Evolutionary conservation across 2,113 vertebrate genomes (phyloP), one percentile per base, ranked within the genome.

Genomic region (Poicephalus gulielmi): DNA sequence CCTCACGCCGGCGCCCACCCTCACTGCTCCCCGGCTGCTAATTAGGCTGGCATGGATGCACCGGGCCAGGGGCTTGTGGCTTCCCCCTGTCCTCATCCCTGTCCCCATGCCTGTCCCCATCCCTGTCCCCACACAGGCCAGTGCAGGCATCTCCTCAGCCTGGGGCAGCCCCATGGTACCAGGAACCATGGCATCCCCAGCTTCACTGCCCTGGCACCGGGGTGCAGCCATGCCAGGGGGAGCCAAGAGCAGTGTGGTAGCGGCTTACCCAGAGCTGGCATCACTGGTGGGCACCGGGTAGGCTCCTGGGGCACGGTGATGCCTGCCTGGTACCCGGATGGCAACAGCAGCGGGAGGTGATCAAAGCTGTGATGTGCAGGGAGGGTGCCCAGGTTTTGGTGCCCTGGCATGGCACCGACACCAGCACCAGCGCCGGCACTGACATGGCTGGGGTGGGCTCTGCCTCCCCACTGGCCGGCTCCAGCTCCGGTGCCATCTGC

Each of bases 401-500:
- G 73, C 77, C 68, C 73, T 31, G 7, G 37, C 37, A 2, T 1
- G 6, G 78, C 92, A 80, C 60, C 25, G 6, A 22, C 37, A 14
- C 55, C 25, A 8, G 49, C 49, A 49, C 47, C 47, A 13, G 47
- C 49, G 27, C 50, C 16, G 5, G 62, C 55, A 25, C 66, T 2
- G 35, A 86, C 76, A 70, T 10, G 85, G 41, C 44, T 7, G 47
- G 47, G 63, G 30, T 80, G 89, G 83, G 83, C 94, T 37, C 44
- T 88, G 80, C 68, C 68, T 92, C 91, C 88, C 93, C 1, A 3
- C 7, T 0, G 85, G 78, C 63, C 86, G 0, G 59, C 59, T 27
- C 89, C 91, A 86, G 91, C 93, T 86, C 96, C 77, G 89, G 93
- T 96, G 93, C 96, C 96, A 96, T 96, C 95, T 96, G 95, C 96